These are phyloP conservation scores for Ammospiza caudacuta DNA, from an alignment of 2,113 vertebrate genomes.

Conservation along the genomic window DNA sequence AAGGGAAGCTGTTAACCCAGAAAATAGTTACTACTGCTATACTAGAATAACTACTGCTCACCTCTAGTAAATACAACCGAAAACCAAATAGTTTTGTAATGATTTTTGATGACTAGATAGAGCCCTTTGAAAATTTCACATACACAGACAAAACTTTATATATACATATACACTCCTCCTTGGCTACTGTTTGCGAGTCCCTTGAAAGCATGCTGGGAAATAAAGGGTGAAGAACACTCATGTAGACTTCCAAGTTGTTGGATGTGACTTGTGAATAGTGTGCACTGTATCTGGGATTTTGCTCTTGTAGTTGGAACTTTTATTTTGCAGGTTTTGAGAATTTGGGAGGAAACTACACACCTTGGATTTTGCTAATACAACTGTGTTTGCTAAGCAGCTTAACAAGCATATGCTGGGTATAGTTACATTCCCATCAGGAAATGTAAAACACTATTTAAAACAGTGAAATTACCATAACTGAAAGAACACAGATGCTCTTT, in stretches of 20 bases:
- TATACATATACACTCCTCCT: rapidly evolving
- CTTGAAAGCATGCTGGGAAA: background rate
- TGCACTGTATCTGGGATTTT: background rate
- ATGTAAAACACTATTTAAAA: constrained; percentile 67
- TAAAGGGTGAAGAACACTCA: background rate
- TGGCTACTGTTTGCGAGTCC: background rate
- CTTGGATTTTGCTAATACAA: constrained; percentile 1
- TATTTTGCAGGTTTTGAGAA: background rate
- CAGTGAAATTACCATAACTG: constrained; percentile 64
- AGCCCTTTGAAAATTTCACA: background rate
- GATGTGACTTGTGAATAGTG: rapidly evolving
- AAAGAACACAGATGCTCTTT: constrained; percentile 70
- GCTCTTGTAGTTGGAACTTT: background rate
- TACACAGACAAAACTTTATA: background rate
- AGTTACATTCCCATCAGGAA: constrained; percentile 61
- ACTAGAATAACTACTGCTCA: background rate
- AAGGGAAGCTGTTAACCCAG: background rate
- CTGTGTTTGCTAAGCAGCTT: constrained; percentile 20
- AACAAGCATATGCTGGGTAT: constrained; percentile 56
- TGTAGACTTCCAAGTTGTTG: background rate
- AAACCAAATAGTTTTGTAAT: background rate
- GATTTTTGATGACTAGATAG: background rate
- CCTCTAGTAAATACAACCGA: background rate
- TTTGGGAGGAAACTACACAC: background rate
- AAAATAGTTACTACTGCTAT: background rate